A percentile compares a stretch with the other conserved stretches of the same genome.
Evolutionary conservation across 2,888 invertebrate genomes (phyloP).

Genomic region (Agapostemon virescens): DNA sequence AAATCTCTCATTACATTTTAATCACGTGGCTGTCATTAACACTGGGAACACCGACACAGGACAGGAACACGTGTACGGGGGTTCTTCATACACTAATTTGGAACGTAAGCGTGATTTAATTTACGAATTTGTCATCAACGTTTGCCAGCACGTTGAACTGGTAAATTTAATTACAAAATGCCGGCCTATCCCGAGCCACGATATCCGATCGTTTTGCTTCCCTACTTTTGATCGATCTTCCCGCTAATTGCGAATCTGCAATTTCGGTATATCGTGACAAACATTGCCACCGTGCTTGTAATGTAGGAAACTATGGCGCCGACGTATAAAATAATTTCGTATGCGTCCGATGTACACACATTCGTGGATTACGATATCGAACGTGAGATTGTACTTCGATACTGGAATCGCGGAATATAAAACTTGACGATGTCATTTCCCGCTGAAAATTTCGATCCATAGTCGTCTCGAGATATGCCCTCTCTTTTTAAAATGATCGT

Average conservation of each 20-base stretch:
- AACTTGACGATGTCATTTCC: constrained; percentile 43
- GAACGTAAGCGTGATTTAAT: not conserved
- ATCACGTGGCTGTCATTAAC: constrained; percentile 2
- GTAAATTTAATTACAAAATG: constrained; percentile 40
- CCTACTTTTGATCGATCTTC: constrained; percentile 39
- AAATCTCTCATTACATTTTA: not conserved
- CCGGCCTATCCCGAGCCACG: not conserved
- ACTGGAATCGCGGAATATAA: constrained; percentile 45
- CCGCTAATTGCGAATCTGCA: constrained; percentile 37
- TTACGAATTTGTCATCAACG: constrained; percentile 13
- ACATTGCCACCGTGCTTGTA: constrained; percentile 9
- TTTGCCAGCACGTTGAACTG: not conserved
- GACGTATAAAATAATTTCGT: constrained; percentile 48
- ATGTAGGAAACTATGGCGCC: not conserved
- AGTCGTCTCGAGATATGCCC: not conserved
- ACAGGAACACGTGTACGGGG: not conserved
- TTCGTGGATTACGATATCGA: constrained; percentile 31
- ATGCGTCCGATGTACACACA: constrained; percentile 37
- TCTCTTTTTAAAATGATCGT: constrained; percentile 2
- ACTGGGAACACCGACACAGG: not conserved
- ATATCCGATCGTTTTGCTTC: constrained; percentile 16
- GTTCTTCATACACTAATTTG: not conserved
- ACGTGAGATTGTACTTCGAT: constrained; percentile 48
- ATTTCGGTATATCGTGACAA: constrained; percentile 31
- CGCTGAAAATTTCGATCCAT: constrained; percentile 34